Evolutionary conservation across 2,888 invertebrate genomes (phyloP).

Genomic region (Ectemnius cavifrons): DNA sequence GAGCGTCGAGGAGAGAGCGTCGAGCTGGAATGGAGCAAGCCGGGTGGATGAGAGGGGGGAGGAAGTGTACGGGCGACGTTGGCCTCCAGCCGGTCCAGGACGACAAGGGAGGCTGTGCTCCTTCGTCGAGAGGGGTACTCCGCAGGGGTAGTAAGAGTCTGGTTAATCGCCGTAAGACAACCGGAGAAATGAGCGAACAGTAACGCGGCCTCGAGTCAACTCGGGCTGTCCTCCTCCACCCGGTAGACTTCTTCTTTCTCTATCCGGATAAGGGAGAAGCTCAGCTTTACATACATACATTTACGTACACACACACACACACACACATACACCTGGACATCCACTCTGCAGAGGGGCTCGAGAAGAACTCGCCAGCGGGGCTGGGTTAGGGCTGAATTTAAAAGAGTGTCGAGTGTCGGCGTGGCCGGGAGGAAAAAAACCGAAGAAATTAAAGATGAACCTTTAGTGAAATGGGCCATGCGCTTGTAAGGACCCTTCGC

Average conservation of each 20-base stretch:
- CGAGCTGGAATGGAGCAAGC: constrained; percentile 31
- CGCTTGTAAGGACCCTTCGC: constrained; percentile 74
- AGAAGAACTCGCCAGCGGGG: constrained; percentile 44
- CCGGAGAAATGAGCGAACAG: constrained; percentile 77
- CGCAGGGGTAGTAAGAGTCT: constrained; percentile 63
- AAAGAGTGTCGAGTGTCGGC: constrained; percentile 74
- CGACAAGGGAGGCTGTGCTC: constrained; percentile 18
- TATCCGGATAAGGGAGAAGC: no score
- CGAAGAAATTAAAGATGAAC: constrained; percentile 78
- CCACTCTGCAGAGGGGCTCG: constrained; percentile 17
- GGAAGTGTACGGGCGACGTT: constrained; percentile 48
- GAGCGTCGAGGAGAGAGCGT: constrained; percentile 48
- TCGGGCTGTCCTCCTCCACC: constrained; percentile 2
- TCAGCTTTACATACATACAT: no score
- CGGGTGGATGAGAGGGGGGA: constrained; percentile 32
- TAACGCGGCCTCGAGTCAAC: constrained; percentile 59
- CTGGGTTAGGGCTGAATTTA: constrained; percentile 70
- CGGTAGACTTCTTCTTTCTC: background rate
- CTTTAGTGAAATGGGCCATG: constrained; percentile 77
- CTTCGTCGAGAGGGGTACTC: constrained; percentile 49
- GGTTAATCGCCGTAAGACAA: constrained; percentile 79
- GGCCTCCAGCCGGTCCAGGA: constrained; percentile 15
- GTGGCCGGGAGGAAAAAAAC: constrained; percentile 66
- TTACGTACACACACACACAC: no score
- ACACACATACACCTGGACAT: no score